Percentiles rank a stretch among this genome's conserved stretches.
These are phyloP conservation scores for Taenioides sp. DNA, from an alignment of 2,797 vertebrate species.

Conservation along the genomic window DNA sequence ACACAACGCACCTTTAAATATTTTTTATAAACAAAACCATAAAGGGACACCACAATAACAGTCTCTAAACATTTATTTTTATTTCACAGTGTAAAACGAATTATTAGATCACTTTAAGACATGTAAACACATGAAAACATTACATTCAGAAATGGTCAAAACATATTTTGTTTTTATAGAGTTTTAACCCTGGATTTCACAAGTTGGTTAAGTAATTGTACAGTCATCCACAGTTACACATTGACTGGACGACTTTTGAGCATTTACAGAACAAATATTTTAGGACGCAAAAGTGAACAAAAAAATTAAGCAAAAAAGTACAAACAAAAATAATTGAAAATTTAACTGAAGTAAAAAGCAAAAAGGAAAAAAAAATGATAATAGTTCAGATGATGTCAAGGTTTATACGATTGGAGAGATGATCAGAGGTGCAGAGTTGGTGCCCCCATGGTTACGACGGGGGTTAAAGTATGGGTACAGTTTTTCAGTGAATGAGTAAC, in stretches of 20 bases:
- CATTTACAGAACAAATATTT: not conserved
- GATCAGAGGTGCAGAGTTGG: conserved; percentile 68
- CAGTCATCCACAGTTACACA: not conserved
- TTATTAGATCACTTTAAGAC: not conserved
- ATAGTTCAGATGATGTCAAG: not conserved
- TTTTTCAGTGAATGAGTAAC: conserved; percentile 60
- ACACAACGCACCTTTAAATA: too few species aligned
- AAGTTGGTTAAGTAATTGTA: not conserved
- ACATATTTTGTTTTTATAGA: not conserved
- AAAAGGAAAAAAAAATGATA: not conserved
- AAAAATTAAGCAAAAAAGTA: not conserved
- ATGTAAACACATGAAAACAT: not conserved
- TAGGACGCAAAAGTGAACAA: not conserved
- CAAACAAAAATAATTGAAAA: not conserved
- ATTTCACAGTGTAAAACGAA: not conserved
- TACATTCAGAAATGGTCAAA: not conserved
- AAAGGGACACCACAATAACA: not conserved
- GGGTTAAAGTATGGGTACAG: conserved; percentile 72
- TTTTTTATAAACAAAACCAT: not conserved
- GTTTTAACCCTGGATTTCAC: not conserved
- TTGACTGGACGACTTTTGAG: not conserved
- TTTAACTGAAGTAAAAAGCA: not conserved
- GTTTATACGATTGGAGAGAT: conserved; percentile 52
- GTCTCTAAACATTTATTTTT: conserved; percentile 5
- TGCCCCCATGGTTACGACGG: conserved; percentile 57